Evolutionary conservation across 2,797 vertebrate species (phyloP), one percentile per base, ranked within the genome.

Genomic region (Cynopterus sphinx): DNA sequence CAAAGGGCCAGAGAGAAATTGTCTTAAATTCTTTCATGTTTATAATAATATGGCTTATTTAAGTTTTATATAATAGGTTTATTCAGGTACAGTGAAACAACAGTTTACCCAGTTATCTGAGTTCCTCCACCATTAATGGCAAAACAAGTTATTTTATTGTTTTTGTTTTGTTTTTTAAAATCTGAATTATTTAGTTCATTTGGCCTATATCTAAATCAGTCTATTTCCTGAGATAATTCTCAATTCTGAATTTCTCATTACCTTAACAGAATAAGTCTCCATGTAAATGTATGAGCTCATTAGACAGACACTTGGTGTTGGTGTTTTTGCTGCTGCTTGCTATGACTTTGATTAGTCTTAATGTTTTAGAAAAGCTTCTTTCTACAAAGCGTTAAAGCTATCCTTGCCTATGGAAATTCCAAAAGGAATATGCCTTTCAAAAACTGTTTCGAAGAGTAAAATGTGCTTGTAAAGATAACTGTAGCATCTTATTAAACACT

Each of bases 401-500:
- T 57, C 57, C 16, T 88, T 95, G 43, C 26, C 53, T 67, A 0
- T 81, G 17, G 49, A 86, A 85, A 68, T 87, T 55, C 17, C 17
- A 55, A 74, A 89, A 93, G 36, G 41, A 90, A 53, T 2, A 91
- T 73, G 17, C 28, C 67, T 95, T 95, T 91, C 15, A 87, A 75
- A 95, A 92, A 84, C 22, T 85, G 6, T 39, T 12, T 7, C 63
- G 26, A 93, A 39, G 51, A 82, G 4, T 81, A 33, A 59, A 71
- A 21, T 78, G 9, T 85, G 88, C 67, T 95, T 9, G 83, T 33
- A 36, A 26, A n/a, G 59, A 65, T 98, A 70, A 81, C 51, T 91
- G 6, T 33, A 77, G 53, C 53, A 49, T 92, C 94, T 96, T 91
- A 16, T 46, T 84, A 71, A 97, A 73, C 53, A 24, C 85, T 88